A percentile compares a stretch with the other conserved stretches of the same genome.
These are phyloP conservation scores for Drosophila lowei DNA, from an alignment of 1,140 invertebrate genomes.

Conservation along the genomic window DNA sequence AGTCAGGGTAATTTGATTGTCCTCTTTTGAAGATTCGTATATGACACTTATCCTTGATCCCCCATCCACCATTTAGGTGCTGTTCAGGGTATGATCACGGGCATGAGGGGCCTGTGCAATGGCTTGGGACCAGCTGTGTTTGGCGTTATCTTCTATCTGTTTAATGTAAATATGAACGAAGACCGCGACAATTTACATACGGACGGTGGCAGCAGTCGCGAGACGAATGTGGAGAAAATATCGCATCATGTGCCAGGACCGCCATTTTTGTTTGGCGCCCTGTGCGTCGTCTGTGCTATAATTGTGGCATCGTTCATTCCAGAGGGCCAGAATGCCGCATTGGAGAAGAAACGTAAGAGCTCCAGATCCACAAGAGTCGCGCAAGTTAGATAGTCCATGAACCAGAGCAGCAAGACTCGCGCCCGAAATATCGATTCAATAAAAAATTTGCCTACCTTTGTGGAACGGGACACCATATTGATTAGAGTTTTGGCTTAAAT, in stretches of 20 bases:
- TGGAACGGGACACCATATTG: not conserved
- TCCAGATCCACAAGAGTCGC: not conserved
- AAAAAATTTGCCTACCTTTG: constrained; percentile 5
- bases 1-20: constrained; percentile 90
- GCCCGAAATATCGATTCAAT: not conserved
- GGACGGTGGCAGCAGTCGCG: constrained; percentile 32
- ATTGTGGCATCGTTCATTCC: constrained; percentile 96
- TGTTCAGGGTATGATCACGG: constrained; percentile 99
- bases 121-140: constrained; percentile 97
- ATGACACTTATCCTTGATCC: not conserved
- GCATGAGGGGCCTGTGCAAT: constrained; percentile 96
- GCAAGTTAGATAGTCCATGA: not conserved
- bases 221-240: constrained; percentile 74
- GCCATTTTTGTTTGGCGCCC: constrained; percentile 99
- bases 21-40: too few relatives aligned
- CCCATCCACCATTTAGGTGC: constrained; percentile 85
- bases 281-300: constrained; percentile 97
- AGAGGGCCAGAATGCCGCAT: constrained; percentile 85
- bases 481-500: not conserved
- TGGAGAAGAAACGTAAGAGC: constrained; percentile 82
- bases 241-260: constrained; percentile 96
- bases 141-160: constrained; percentile 99
- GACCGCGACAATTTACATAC: constrained; percentile 83
- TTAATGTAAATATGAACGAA: constrained; percentile 98
- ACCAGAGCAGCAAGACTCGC: not conserved